phyloP scores from a whole-genome alignment of 2,113 vertebrate species.

The Chrysemys picta region DNA sequence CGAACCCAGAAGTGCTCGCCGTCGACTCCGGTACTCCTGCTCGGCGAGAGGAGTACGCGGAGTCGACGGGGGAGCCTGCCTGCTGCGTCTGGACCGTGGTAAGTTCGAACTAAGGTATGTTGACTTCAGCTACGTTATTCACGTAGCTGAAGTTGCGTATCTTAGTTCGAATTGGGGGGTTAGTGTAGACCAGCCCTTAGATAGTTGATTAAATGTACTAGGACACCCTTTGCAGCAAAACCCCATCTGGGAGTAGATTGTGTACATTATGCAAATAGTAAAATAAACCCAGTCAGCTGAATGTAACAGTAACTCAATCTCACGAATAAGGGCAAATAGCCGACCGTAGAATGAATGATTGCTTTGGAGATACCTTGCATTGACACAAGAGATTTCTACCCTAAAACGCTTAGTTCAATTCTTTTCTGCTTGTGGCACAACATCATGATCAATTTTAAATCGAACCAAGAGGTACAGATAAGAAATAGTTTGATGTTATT shows the following conservation, averaged over 20 bases:
- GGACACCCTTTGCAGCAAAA: background rate
- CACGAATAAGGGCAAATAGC: background rate
- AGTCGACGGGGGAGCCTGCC: too few species aligned
- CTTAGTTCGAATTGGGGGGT: too few species aligned
- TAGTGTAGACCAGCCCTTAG: background rate
- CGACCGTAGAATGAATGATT: background rate
- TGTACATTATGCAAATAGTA: background rate
- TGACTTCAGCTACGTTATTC: too few species aligned
- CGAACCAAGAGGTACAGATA: background rate
- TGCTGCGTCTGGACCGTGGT: too few species aligned
- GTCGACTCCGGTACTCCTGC: too few species aligned
- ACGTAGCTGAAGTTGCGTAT: too few species aligned
- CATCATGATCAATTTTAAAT: background rate
- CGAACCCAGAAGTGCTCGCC: too few species aligned
- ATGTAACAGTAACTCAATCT: background rate
- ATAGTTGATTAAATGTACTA: background rate
- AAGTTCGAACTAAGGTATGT: too few species aligned
- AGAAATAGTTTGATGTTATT: background rate
- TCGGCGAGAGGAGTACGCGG: too few species aligned
- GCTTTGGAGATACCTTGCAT: background rate
- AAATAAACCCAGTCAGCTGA: constrained; percentile 24
- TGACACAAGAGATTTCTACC: background rate
- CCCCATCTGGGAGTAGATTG: background rate
- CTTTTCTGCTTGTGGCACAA: background rate
- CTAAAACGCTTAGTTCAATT: background rate